Percentiles rank a stretch among this genome's conserved stretches.
Evolutionary conservation across 2,888 invertebrate species (phyloP).

Genomic region (Creontiades dilutus): DNA sequence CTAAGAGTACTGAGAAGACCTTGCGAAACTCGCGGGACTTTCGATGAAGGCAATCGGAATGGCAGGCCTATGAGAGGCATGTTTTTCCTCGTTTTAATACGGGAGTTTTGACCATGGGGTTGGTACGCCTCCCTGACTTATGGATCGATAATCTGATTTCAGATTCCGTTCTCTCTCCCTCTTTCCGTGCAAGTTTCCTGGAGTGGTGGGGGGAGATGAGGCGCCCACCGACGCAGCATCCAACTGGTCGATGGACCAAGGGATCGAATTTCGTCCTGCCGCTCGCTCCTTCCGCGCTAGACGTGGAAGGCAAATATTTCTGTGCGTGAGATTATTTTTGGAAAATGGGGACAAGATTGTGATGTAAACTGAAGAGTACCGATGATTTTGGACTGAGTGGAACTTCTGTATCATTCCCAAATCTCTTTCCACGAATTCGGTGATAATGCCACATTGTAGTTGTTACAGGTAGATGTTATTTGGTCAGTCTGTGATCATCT

Average conservation of each 20-base stretch:
- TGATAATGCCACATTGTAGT: too few species aligned
- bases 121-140: conserved; percentile 60
- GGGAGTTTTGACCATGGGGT: conserved; percentile 50
- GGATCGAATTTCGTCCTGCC: conserved; percentile 61
- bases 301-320: not conserved
- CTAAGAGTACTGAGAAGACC: too few species aligned
- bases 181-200: conserved; percentile 37
- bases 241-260: conserved; percentile 65
- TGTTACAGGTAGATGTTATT: too few species aligned
- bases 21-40: not conserved
- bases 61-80: not conserved
- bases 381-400: too few species aligned
- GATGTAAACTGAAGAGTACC: too few species aligned
- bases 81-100: conserved; percentile 41
- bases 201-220: conserved; percentile 40
- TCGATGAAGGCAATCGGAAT: not conserved
- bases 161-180: conserved; percentile 66
- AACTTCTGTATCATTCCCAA: too few species aligned
- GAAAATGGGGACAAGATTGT: too few species aligned
- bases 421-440: too few species aligned
- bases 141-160: conserved; percentile 71
- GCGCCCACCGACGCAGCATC: conserved; percentile 60
- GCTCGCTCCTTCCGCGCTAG: not conserved
- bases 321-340: not conserved
- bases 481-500: too few species aligned